Evolutionary conservation across 2,113 vertebrate genomes (phyloP).

Genomic region (Geothlypis trichas): DNA sequence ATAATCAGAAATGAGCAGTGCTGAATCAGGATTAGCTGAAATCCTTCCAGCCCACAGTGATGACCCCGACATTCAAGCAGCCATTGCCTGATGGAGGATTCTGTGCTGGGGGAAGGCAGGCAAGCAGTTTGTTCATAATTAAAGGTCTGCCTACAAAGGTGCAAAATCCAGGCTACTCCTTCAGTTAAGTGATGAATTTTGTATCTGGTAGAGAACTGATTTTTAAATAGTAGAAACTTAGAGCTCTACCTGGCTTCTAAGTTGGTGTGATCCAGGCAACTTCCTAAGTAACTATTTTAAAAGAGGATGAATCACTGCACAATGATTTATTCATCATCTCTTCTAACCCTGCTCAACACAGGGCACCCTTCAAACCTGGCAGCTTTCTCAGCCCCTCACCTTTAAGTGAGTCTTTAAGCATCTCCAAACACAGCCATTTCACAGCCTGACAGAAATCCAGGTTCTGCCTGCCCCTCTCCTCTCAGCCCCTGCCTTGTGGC

Average conservation of each 20-base stretch:
- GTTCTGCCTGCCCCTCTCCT: neutral
- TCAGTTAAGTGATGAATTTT: neutral
- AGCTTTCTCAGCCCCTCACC: neutral
- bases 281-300: neutral
- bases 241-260: neutral
- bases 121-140: neutral
- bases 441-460: neutral
- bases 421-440: neutral
- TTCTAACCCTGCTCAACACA: neutral
- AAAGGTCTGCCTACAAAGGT: neutral
- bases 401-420: neutral
- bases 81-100: neutral
- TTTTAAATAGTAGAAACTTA: neutral
- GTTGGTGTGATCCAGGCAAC: neutral
- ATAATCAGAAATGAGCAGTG: neutral
- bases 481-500: neutral
- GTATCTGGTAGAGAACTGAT: neutral
- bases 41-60: neutral
- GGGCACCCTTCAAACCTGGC: neutral
- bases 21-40: conserved; percentile 3
- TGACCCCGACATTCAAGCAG: neutral
- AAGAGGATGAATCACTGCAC: neutral
- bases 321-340: neutral
- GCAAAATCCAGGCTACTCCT: neutral
- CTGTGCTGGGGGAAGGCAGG: neutral